Conservation (phyloP, 2,888 invertebrate species). For the Chrysomela aeneicollis region DNA sequence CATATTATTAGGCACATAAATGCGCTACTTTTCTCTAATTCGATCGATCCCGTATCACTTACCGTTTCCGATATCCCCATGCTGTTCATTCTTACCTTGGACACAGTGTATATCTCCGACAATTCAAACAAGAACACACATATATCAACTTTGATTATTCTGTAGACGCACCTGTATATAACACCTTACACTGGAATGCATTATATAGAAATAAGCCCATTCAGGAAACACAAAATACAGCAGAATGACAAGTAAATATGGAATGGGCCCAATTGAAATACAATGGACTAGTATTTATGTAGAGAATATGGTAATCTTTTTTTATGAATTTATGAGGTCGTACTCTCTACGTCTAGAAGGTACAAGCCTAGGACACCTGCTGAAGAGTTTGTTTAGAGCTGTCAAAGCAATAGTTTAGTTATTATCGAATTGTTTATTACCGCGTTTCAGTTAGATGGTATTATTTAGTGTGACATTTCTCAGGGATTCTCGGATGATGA, state of each 20-base stretch:
- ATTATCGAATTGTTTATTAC: neutral
- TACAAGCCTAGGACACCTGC: neutral
- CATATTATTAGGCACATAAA: too few relatives aligned
- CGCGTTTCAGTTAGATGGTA: neutral
- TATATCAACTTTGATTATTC: too few relatives aligned
- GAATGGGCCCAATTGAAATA: conserved; percentile 33
- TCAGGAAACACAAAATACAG: neutral
- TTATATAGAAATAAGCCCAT: neutral
- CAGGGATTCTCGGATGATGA: too few relatives aligned
- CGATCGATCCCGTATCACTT: too few relatives aligned
- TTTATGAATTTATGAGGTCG: conserved; percentile 35
- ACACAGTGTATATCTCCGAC: too few relatives aligned
- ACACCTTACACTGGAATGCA: too few relatives aligned
- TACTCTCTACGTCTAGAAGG: conserved; percentile 16
- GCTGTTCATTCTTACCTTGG: too few relatives aligned
- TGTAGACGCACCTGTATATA: too few relatives aligned
- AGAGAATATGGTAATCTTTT: conserved; percentile 35
- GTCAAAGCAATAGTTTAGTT: neutral
- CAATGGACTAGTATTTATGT: conserved; percentile 39
- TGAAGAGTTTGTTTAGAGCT: neutral
- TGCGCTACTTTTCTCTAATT: too few relatives aligned
- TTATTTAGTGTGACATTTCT: too few relatives aligned
- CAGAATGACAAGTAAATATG: conserved; percentile 19
- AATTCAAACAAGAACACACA: too few relatives aligned
- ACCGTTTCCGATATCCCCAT: too few relatives aligned